Conservation (phyloP, 2,888 invertebrate genomes). For the Deroplatys truncata region DNA sequence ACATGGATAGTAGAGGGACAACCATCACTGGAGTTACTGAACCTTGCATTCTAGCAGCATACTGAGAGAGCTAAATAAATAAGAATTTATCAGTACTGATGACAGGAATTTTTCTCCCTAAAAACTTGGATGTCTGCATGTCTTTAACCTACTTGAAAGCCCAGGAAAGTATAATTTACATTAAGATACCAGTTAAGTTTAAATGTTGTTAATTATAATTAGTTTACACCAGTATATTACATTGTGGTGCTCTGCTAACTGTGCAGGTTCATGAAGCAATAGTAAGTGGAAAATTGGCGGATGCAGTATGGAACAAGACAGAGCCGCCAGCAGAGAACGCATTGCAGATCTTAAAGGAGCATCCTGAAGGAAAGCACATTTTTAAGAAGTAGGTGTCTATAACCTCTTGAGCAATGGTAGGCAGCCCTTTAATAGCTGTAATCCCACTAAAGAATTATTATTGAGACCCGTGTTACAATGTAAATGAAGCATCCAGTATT, state of each 20-base stretch:
- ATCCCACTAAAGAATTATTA: no score
- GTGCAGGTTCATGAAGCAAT: conserved; percentile 57
- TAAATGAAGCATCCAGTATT: no score
- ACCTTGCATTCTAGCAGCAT: no score
- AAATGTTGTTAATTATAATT: neutral
- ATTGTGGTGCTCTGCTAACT: conserved; percentile 8
- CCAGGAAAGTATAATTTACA: neutral
- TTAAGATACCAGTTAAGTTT: neutral
- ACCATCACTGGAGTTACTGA: no score
- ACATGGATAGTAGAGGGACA: no score
- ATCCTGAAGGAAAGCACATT: conserved; percentile 48
- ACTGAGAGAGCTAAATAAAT: no score
- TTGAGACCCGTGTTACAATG: no score
- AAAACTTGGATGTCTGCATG: neutral
- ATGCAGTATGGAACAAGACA: conserved; percentile 56
- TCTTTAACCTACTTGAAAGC: neutral
- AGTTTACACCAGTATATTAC: neutral
- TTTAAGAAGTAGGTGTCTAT: conserved; percentile 36
- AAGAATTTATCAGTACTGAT: no score
- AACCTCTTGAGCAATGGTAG: neutral
- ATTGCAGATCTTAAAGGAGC: conserved; percentile 50
- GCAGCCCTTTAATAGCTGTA: no score
- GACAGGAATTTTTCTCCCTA: no score
- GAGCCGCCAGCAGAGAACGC: conserved; percentile 53
- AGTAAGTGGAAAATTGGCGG: conserved; percentile 54